Percentiles rank a stretch among this genome's conserved stretches.
Evolutionary conservation across 2,113 vertebrate genomes (phyloP).

Genomic region (Setophaga coronata): DNA sequence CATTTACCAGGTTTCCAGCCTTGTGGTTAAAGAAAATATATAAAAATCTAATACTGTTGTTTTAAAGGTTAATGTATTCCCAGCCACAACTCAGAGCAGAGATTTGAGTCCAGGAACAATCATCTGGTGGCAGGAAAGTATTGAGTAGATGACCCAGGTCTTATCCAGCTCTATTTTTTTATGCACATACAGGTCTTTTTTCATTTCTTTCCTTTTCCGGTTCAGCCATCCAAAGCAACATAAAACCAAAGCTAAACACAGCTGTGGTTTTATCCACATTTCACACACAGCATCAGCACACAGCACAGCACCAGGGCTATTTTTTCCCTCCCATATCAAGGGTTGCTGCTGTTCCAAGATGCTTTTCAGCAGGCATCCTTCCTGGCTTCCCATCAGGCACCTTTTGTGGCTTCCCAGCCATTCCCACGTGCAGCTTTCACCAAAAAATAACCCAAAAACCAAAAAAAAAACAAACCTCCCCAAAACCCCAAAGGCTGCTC

Average conservation of each 20-base stretch:
- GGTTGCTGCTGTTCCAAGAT: not conserved
- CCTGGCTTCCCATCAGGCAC: not conserved
- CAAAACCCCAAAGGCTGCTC: not conserved
- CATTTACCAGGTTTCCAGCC: not conserved
- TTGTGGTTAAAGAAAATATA: constrained; percentile 9
- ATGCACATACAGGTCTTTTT: not conserved
- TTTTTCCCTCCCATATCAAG: not conserved
- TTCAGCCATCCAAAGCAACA: constrained; percentile 14
- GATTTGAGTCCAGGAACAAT: constrained; percentile 17
- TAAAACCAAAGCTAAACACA: not conserved
- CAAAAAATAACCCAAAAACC: not conserved
- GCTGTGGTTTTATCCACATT: not conserved
- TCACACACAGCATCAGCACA: not conserved
- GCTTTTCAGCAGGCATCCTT: not conserved
- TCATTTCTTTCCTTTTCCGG: constrained; percentile 40
- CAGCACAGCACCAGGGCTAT: accelerated
- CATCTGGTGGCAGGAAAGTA: not conserved
- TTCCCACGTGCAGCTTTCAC: accelerated
- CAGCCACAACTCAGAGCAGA: not conserved
- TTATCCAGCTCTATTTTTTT: not conserved
- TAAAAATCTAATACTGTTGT: constrained; percentile 24
- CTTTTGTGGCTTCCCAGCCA: not conserved
- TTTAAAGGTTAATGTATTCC: constrained; percentile 71
- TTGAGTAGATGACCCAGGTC: constrained; percentile 15
- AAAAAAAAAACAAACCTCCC: too few species aligned